These are phyloP conservation scores for Cephalophus harveyi DNA, from an alignment of 2,113 vertebrate species.

Conservation along the genomic window DNA sequence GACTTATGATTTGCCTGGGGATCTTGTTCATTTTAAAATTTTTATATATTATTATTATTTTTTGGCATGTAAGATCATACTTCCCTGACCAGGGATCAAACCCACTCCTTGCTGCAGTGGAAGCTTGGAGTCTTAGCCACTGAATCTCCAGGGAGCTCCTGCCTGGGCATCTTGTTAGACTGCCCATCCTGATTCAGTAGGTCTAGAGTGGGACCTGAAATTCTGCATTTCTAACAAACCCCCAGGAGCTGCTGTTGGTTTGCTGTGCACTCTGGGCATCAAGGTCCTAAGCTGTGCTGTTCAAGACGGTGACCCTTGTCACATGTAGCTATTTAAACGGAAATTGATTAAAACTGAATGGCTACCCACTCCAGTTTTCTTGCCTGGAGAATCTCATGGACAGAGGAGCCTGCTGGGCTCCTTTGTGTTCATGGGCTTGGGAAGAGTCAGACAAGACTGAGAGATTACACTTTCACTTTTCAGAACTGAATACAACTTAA, in stretches of 20 bases:
- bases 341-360: background rate
- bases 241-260: too few relatives aligned
- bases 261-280: background rate
- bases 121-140: background rate
- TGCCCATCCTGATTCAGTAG: background rate
- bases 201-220: background rate
- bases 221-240: background rate
- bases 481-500: background rate
- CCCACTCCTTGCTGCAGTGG: background rate
- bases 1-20: background rate
- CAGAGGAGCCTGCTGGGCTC: background rate
- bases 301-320: accelerated
- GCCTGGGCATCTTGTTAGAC: background rate
- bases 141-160: background rate
- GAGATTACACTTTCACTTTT: background rate
- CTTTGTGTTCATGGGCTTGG: background rate
- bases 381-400: background rate
- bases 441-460: background rate
- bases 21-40: background rate
- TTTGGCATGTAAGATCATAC: background rate
- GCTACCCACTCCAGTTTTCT: background rate
- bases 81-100: background rate
- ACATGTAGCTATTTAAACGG: background rate
- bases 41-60: background rate
- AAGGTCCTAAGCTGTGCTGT: background rate